Conservation (phyloP, 2,113 vertebrate species). For the Pithys albifrons region DNA sequence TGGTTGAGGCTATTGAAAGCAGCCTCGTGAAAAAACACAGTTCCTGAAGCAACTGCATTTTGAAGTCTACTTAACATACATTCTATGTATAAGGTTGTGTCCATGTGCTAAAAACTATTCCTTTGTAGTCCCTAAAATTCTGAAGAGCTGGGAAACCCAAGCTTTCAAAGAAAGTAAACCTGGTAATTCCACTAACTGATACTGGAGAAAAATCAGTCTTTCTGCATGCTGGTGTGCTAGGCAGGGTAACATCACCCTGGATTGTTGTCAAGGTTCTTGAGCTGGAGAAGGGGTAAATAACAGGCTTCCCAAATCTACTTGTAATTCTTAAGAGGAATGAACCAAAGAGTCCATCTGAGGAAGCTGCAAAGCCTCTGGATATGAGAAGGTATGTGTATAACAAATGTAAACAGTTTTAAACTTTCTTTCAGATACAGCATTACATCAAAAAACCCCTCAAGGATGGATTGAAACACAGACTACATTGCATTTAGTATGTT, state of each 20-base stretch:
- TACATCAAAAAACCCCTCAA: neutral
- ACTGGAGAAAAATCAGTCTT: neutral
- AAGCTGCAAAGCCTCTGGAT: neutral
- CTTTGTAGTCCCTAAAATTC: neutral
- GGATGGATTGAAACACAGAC: neutral
- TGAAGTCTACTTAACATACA: neutral
- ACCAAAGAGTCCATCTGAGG: neutral
- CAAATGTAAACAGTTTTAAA: neutral
- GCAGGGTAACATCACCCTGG: neutral
- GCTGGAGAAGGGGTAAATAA: neutral
- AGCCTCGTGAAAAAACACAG: neutral
- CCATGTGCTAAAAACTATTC: neutral
- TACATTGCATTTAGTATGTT: neutral
- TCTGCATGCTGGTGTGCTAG: neutral
- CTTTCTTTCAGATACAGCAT: neutral
- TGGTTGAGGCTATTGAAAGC: neutral
- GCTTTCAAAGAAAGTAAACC: neutral
- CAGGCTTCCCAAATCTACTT: neutral
- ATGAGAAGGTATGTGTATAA: neutral
- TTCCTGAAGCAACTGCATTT: neutral
- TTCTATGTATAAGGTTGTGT: rapidly evolving
- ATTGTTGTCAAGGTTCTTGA: neutral
- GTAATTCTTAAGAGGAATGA: neutral
- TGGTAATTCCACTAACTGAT: neutral
- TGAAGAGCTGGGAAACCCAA: neutral